Evolutionary conservation across 2,113 vertebrate species (phyloP), one percentile per base, ranked within the genome.

Genomic region (Hiodon alosoides): DNA sequence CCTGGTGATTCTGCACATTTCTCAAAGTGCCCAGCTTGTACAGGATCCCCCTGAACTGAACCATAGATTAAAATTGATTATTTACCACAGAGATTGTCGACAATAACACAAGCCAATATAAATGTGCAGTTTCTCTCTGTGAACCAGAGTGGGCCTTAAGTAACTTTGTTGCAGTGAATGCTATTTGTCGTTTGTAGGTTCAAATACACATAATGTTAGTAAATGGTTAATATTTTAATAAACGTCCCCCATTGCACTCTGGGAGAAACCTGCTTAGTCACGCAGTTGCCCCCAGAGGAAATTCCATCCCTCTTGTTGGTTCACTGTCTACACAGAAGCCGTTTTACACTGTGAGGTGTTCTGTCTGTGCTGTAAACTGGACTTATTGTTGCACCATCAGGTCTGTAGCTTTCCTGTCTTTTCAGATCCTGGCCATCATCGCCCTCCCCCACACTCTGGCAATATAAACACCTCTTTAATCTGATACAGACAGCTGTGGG

Each of bases 191-290:
- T 31, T 31, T 31, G 31, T 31, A 31, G 31, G 31, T 31, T 1
- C 31, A 31, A 31, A 31, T 31, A 31, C 11, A 4, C n/a, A 4
- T 14, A 60, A 60, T 13, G 11, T 6, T 4, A 61, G 10, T 62
- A 51, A 62, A 73, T 62, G 71, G 59, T 73, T 52, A 72, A 73
- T 73, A 71, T 58, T 57, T 62, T n/a, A 62, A 61, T 50, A 2
- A 31, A 7, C 57, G 53, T 46, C 52, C 64, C 17, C 53, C 13
- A 57, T 3, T 68, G 67, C 50, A 66, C 50, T 74, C 52, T 67
- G 16, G 53, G 13, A 67, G n/a, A 31, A 47, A 74, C 11, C 17
- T 74, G 61, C 72, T 57, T 8, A 66, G 52, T 66, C 17, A 51
- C 4, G 46, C 51, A 16, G 72, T 53, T 69, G n/a, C 5, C 53